Base-by-base conservation (phyloP, 2,888 invertebrate species). In the Eupithecia exiguata region DNA sequence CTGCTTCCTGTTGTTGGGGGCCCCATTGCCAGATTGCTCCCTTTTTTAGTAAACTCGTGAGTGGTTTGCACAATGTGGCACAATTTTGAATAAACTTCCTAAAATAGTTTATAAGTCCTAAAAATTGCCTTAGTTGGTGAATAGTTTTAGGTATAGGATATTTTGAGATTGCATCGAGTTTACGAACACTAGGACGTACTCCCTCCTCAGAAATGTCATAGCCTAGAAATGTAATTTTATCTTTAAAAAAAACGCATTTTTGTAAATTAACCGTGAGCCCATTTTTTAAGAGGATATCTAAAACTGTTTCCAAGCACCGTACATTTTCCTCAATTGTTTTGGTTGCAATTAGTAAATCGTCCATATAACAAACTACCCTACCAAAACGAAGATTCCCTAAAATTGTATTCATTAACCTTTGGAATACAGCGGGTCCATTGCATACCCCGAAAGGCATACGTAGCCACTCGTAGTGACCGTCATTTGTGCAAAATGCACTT, bases 231-330 rank as follows among this genome's bases (percentile, higher is more conserved):
- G n/a, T n/a, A n/a, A n/a, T n/a, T n/a, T n/a, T n/a, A n/a, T n/a
- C n/a, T n/a, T n/a, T n/a, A n/a, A n/a, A n/a, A 36, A 83, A 75
- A 18, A 82, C 82, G 66, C 82, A 82, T 67, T 84, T 81, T 58
- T 81, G 79, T 72, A 81, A n/a, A 68, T 84, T 84, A 3, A 84
- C 14, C 0, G 81, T 84, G 2, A 84, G 38, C 0, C 81, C 80
- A 63, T 76, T 77, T 0, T 76, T 58, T 63, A 43, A 43, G 21
- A 67, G 25, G 14, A 74, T 69, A 68, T 73, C 58, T 58, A 77
- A 65, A 6, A 77, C 70, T 4, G 46, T 53, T 68, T 75, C 67
- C 25, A 77, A 58, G 18, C n/a, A n/a, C n/a, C n/a, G n/a, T n/a
- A n/a, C n/a, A n/a, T n/a, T n/a, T n/a, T n/a, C n/a, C n/a, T n/a